These are phyloP conservation scores for Paraplagusia blochii DNA, from an alignment of 2,113 vertebrate species.

Conservation along the genomic window DNA sequence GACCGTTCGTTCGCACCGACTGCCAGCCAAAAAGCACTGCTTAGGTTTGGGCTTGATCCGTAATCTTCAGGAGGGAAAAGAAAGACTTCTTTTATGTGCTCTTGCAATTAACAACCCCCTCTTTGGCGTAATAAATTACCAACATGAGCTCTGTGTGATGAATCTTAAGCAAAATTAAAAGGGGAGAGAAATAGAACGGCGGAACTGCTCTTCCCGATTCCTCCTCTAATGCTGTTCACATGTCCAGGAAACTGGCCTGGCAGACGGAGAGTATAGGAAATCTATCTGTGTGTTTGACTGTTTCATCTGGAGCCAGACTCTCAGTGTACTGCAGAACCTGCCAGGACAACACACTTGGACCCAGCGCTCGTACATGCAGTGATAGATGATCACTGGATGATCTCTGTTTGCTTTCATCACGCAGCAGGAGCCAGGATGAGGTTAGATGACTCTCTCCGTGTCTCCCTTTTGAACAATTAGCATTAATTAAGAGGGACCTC, in stretches of 20 bases:
- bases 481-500: conserved; percentile 52
- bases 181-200: conserved; percentile 31
- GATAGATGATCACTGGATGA: conserved; percentile 19
- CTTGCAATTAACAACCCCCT: conserved; percentile 59
- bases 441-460: conserved; percentile 6
- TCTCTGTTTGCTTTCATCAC: conserved; percentile 46
- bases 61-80: conserved; percentile 42
- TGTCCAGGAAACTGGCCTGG: conserved; percentile 68
- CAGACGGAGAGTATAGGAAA: conserved; percentile 67
- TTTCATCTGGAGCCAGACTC: conserved; percentile 73
- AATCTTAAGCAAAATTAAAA: conserved; percentile 44
- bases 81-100: conserved; percentile 61
- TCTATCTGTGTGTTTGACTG: conserved; percentile 66
- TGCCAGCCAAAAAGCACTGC: conserved; percentile 47
- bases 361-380: conserved; percentile 31
- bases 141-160: conserved; percentile 51
- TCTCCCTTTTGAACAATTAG: conserved; percentile 52
- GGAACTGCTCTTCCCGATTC: conserved; percentile 50
- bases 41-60: conserved; percentile 59
- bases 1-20: conserved; percentile 40
- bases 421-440: conserved; percentile 28
- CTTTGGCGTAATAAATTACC: conserved; percentile 53
- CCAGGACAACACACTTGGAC: conserved; percentile 63
- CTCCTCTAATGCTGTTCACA: conserved; percentile 63
- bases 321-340: conserved; percentile 56